phyloP scores from a whole-genome alignment of 2,888 invertebrate genomes.

The Bugulina stolonifera region DNA sequence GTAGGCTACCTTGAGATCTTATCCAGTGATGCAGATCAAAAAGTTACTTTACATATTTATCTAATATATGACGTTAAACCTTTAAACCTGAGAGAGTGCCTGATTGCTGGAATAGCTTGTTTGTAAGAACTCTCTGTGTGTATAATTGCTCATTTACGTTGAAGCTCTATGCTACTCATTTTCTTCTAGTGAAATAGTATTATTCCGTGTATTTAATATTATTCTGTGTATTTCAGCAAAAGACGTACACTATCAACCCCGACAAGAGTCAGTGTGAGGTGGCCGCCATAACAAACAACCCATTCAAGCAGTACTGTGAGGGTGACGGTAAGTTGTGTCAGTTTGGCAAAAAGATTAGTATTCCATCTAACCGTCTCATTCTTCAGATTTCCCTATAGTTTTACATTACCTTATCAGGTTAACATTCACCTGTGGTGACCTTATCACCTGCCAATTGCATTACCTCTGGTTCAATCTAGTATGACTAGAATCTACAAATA shows the following conservation, averaged over 20 bases:
- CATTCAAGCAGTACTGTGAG: neutral
- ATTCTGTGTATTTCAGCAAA: neutral
- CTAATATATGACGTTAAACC: neutral
- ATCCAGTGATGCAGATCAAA: neutral
- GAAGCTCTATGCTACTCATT: neutral
- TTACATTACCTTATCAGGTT: no score
- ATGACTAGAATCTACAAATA: no score
- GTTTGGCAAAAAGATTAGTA: no score
- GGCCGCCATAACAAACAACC: neutral
- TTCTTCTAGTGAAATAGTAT: neutral
- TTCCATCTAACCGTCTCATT: no score
- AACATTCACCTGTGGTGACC: no score
- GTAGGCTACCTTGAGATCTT: no score
- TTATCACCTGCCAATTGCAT: no score
- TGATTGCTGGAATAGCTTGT: neutral
- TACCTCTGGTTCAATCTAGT: no score
- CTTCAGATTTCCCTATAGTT: no score
- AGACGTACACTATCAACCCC: neutral
- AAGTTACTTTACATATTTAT: neutral
- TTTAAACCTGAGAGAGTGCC: neutral
- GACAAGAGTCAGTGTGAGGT: neutral
- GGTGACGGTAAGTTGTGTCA: neutral
- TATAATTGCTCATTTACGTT: neutral
- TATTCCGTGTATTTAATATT: neutral
- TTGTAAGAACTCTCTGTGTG: neutral